These are phyloP conservation scores for Hippocampus abdominalis DNA, from an alignment of 2,113 vertebrate species.

Conservation along the genomic window DNA sequence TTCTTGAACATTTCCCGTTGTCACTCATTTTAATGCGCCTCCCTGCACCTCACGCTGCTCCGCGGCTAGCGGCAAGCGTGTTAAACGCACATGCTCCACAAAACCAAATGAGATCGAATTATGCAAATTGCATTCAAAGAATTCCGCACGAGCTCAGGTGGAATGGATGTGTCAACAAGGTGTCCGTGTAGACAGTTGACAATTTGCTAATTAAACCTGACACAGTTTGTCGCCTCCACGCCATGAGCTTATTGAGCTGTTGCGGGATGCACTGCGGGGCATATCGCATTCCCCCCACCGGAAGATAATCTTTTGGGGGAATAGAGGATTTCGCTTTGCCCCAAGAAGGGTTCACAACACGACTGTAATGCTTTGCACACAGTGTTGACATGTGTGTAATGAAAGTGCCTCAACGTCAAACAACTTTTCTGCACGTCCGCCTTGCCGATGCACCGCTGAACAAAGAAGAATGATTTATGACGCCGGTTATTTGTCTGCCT, in stretches of 20 bases:
- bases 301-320: conserved; percentile 50
- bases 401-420: conserved; percentile 63
- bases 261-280: conserved; percentile 35
- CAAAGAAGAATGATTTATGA: conserved; percentile 63
- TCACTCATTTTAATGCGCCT: conserved; percentile 68
- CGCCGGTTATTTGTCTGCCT: conserved; percentile 56
- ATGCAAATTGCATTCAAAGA: conserved; percentile 79
- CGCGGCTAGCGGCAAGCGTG: conserved; percentile 56
- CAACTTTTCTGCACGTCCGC: conserved; percentile 36
- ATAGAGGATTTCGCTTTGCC: conserved; percentile 52
- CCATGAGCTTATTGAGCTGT: conserved; percentile 43
- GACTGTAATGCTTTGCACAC: conserved; percentile 53
- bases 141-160: conserved; percentile 70
- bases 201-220: conserved; percentile 73
- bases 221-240: conserved; percentile 55
- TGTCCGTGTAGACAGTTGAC: conserved; percentile 61
- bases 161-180: conserved; percentile 73
- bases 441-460: conserved; percentile 37
- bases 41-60: conserved; percentile 46
- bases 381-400: conserved; percentile 69
- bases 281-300: conserved; percentile 40
- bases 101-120: conserved; percentile 74
- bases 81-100: conserved; percentile 58
- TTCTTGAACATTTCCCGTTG: conserved; percentile 57
- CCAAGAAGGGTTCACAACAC: conserved; percentile 28